Base-by-base conservation (phyloP, 2,113 vertebrate genomes). In the Sebastes fasciatus region DNA sequence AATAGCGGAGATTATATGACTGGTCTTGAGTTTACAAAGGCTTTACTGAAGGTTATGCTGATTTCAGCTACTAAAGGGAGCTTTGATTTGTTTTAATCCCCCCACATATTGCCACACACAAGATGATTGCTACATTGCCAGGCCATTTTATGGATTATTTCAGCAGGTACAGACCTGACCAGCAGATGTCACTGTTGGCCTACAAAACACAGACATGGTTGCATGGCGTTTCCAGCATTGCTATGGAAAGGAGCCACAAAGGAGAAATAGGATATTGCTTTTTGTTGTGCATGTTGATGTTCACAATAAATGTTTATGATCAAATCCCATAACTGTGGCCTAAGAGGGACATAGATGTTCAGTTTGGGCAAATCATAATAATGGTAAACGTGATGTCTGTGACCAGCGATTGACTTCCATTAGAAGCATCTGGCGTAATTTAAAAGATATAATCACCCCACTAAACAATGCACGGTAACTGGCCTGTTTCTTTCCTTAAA, bases 151-250 rank as follows among this genome's bases (percentile, higher is more conserved):
- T 34, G 10, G 21, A 63, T 16, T 17, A 23, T 21, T 21, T 62
- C 72, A 61, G 77, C 67, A 83, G 61, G 23, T 51, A 58, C 48
- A 74, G 11, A 62, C 0, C 3, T 70, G 34, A 69, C 84, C 89
- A 92, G 84, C 77, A 91, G 93, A 88, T 87, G 93, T 83, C 90
- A 11, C 62, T 77, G 46, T 88, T 88, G 63, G 43, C 45, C 51
- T 60, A 75, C 34, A 74, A 70, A 87, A 82, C 11, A 74, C 14
- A 63, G 6, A 52, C 13, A 42, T 16, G 3, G 11, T 12, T 16
- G 19, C 34, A 34, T 8, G 3, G 16, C 2, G 54, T 43, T n/a
- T 13, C 2, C 13, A 10, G 34, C 2, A 4, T 63, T 54, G 16
- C 43, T 34, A n/a, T 45, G 42, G 60, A 13, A 51, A 80, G 19